These are phyloP conservation scores for Ailurus styani DNA, from an alignment of 2,113 vertebrate genomes.

Conservation along the genomic window DNA sequence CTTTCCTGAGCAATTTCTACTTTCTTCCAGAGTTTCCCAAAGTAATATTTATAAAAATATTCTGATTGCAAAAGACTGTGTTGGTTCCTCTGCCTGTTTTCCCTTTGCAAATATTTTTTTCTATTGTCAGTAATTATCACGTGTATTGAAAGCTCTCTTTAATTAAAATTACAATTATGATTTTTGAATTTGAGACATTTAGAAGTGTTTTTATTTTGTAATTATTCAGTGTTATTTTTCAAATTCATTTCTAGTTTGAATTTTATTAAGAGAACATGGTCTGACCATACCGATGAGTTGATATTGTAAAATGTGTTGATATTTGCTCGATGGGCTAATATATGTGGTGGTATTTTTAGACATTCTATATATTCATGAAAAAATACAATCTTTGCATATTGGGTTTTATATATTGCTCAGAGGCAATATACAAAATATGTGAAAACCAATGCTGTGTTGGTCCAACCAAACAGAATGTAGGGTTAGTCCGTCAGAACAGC, in stretches of 20 bases:
- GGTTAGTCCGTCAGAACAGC: neutral
- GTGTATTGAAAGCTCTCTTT: neutral
- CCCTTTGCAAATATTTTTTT: neutral
- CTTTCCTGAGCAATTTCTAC: neutral
- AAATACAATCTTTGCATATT: neutral
- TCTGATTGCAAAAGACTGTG: neutral
- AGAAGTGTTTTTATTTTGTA: neutral
- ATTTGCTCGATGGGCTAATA: neutral
- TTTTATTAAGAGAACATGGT: neutral
- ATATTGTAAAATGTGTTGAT: neutral
- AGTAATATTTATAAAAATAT: neutral
- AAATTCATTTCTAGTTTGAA: neutral
- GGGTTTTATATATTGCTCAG: neutral
- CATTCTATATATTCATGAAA: neutral
- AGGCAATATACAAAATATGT: neutral
- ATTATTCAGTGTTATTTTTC: neutral
- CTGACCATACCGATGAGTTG: neutral
- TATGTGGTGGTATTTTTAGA: neutral
- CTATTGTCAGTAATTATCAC: neutral
- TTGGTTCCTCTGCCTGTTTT: neutral
- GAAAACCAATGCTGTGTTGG: neutral
- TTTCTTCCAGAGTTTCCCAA: neutral
- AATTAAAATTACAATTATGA: neutral
- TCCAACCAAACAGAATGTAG: neutral
- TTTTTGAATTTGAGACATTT: neutral